Base-by-base conservation (phyloP, 2,888 invertebrate species). In the Sphinx pinastri region DNA sequence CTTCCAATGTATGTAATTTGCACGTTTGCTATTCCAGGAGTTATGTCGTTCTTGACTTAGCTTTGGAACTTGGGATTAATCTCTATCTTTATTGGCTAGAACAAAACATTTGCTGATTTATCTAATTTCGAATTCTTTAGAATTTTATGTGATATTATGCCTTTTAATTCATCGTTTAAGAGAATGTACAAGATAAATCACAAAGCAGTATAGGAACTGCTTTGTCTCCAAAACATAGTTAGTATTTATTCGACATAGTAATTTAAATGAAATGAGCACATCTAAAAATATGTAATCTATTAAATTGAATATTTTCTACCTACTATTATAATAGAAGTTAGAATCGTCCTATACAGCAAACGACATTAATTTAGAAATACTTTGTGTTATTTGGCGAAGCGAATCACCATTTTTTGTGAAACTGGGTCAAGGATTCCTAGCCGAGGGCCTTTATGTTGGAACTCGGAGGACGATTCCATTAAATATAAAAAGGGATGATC, bases 401-500 rank as follows among this genome's bases (percentile, higher is more conserved):
- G n/a, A n/a, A 63, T 19, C 49, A 63, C 7, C 19, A 49, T 49
- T 63, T 63, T 59, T 63, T 49, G 63, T 63, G 63, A 13, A 63
- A 49, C 49, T 63, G 19, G 63, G 63, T 63, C 63, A 63, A 63
- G 63, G 63, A 63, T 63, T 10, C 19, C 19, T 19, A 63, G 49
- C 19, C 63, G 47, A 59, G 38, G 58, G 63, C 49, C 49, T 63
- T 63, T 63, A 63, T 63, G 49, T 63, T 38, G 38, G 38, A 38
- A 38, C 38, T 38, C 19, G 5, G 49, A 19, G 49, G 63, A 63
- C 63, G 49, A 63, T 63, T 49, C 63, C 16, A 59, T 59, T 59
- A 31, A 63, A 63, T 47, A 63, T 63, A 63, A 63, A 63, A 19
- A 63, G 49, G 45, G 63, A 63, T 19, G 47, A 49, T 63, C 49